Percentiles rank a stretch among this genome's conserved stretches.
Evolutionary conservation across 2,888 invertebrate species (phyloP).

Genomic region (Ennomos fuscantarius): DNA sequence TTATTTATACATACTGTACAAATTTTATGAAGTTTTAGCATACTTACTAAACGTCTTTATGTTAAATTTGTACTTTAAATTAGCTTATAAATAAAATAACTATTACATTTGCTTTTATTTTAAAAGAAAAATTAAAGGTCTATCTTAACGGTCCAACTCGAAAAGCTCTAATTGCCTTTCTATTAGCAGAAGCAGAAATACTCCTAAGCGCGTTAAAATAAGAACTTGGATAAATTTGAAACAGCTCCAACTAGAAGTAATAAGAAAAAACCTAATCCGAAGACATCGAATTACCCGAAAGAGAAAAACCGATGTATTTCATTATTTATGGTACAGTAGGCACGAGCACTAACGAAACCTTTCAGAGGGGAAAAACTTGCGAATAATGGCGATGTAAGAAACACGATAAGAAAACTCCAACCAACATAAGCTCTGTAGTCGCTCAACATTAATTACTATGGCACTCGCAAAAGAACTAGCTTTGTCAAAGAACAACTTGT

Average conservation of each 20-base stretch:
- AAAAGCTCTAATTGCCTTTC: neutral
- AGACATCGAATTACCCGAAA: conserved; percentile 45
- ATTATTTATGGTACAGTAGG: conserved; percentile 53
- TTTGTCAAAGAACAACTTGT: conserved; percentile 67
- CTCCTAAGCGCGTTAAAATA: conserved; percentile 11
- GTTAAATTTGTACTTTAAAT: no score
- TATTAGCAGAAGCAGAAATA: conserved; percentile 6
- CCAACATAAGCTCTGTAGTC: conserved; percentile 54
- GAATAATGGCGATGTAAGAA: conserved; percentile 58
- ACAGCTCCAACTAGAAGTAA: conserved; percentile 40
- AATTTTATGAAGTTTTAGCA: no score
- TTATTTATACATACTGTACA: no score
- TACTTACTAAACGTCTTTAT: no score
- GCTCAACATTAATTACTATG: conserved; percentile 72
- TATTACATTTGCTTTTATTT: no score
- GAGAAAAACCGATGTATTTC: conserved; percentile 47
- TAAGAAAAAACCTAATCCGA: conserved; percentile 41
- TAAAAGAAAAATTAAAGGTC: no score
- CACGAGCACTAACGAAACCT: conserved; percentile 42
- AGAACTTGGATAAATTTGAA: conserved; percentile 17
- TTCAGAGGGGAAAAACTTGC: conserved; percentile 50
- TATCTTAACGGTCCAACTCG: neutral
- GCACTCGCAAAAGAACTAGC: conserved; percentile 60
- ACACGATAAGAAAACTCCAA: conserved; percentile 60
- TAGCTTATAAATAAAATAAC: no score